phyloP scores from a whole-genome alignment of 2,888 invertebrate species.

The Nesidiocoris tenuis region DNA sequence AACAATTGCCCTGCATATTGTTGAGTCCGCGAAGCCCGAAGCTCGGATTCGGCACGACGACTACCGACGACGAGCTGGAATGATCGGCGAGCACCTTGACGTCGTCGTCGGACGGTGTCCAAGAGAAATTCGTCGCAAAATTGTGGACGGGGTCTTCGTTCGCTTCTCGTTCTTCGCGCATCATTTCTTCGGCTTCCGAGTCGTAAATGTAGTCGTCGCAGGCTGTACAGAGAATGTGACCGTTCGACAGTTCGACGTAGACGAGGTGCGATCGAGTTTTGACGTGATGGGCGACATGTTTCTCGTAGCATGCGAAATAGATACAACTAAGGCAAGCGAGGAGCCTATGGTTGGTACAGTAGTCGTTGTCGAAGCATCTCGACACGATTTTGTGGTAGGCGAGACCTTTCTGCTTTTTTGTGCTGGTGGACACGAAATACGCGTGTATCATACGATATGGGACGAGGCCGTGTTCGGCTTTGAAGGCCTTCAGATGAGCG shows the following conservation, averaged over 20 bases:
- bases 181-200: slow-evolving; percentile 56
- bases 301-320: slow-evolving; percentile 83
- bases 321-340: slow-evolving; percentile 88
- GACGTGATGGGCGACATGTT: slow-evolving; percentile 84
- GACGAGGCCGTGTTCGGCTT: slow-evolving; percentile 71
- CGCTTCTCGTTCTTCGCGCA: slow-evolving; percentile 5
- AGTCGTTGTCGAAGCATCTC: slow-evolving; percentile 73
- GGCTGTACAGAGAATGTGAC: slow-evolving; percentile 83
- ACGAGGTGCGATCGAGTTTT: slow-evolving; percentile 55
- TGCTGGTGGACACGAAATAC: slow-evolving; percentile 75
- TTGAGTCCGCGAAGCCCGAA: slow-evolving; percentile 82
- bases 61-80: slow-evolving; percentile 56
- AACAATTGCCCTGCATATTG: slow-evolving; percentile 92
- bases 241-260: slow-evolving; percentile 84
- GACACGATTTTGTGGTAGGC: slow-evolving; percentile 53
- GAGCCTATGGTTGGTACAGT: slow-evolving; percentile 76
- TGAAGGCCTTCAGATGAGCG: slow-evolving; percentile 76
- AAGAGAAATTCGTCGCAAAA: slow-evolving; percentile 53
- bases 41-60: slow-evolving; percentile 3
- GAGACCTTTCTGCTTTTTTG: slow-evolving; percentile 52
- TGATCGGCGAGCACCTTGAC: slow-evolving; percentile 78
- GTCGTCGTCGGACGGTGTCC: slow-evolving; percentile 78
- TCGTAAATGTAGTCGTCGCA: slow-evolving; percentile 83
- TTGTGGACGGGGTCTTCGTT: neutral
- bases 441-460: slow-evolving; percentile 78